Conservation (phyloP, 2,797 vertebrate species). For the Poecilia picta region DNA sequence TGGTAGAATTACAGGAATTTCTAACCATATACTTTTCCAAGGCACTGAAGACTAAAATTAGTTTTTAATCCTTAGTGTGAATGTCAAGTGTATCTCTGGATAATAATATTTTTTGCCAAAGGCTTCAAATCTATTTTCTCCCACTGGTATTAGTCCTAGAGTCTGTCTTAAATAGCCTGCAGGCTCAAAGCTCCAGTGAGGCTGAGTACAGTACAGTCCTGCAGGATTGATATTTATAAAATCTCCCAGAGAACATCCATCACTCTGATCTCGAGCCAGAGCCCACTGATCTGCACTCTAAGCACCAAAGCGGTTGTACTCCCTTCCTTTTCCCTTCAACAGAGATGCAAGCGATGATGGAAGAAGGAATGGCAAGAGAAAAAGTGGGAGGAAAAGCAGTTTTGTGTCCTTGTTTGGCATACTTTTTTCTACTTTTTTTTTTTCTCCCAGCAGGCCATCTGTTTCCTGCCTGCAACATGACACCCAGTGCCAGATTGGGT, state of each 20-base stretch:
- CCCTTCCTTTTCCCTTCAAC: conserved; percentile 50
- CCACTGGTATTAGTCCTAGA: conserved; percentile 27
- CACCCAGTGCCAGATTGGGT: conserved; percentile 54
- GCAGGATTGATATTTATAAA: conserved; percentile 67
- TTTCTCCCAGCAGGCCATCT: conserved; percentile 64
- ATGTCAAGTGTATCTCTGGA: conserved; percentile 18
- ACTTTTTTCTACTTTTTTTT: conserved; percentile 30
- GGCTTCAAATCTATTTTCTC: conserved; percentile 34
- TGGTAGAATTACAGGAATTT: not conserved
- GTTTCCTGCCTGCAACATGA: conserved; percentile 78
- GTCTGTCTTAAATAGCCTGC: conserved; percentile 52
- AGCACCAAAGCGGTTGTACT: conserved; percentile 49
- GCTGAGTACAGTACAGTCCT: conserved; percentile 49
- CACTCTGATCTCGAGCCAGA: conserved; percentile 72
- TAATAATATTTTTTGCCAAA: conserved; percentile 16
- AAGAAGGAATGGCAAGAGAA: conserved; percentile 35
- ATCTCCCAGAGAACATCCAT: conserved; percentile 47
- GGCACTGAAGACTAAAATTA: not conserved
- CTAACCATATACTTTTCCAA: not conserved
- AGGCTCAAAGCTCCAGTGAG: conserved; percentile 32
- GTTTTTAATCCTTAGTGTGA: not conserved
- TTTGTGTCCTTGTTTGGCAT: conserved; percentile 63
- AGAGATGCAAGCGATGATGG: conserved; percentile 51
- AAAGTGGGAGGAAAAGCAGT: conserved; percentile 32
- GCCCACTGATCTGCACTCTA: conserved; percentile 57